phyloP scores from a whole-genome alignment of 2,888 invertebrate species.

The Dendrolimus houi region DNA sequence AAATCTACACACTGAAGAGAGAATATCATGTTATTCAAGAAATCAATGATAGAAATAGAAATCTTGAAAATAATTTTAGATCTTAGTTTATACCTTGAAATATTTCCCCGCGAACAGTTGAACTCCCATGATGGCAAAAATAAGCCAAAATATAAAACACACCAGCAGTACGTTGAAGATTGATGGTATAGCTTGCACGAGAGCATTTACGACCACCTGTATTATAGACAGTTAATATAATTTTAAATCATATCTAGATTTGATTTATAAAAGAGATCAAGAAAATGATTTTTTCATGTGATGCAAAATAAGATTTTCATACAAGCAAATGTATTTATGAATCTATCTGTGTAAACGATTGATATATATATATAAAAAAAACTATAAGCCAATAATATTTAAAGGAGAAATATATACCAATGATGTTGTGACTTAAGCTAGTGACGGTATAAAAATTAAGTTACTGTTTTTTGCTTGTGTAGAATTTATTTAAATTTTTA shows the following conservation, averaged over 20 bases:
- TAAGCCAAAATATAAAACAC: conserved; percentile 99
- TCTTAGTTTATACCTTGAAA: conserved; percentile 81
- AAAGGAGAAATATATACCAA: not conserved
- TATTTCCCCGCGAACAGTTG: conserved; percentile 98
- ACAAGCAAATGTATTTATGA: not conserved
- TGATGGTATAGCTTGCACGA: conserved; percentile 99
- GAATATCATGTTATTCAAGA: conserved; percentile 10
- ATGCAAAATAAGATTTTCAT: conserved; percentile 4
- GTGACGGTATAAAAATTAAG: not conserved
- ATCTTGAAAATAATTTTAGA: conserved; percentile 1
- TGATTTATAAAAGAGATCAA: conserved; percentile 32
- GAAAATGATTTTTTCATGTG: conserved; percentile 38
- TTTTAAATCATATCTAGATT: conserved; percentile 32
- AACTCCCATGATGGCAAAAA: conserved; percentile 99
- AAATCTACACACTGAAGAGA: conserved; percentile 87
- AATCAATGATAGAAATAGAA: not conserved
- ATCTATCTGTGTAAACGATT: not conserved
- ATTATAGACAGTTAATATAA: not conserved
- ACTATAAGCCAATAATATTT: not conserved
- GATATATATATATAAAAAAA: not conserved
- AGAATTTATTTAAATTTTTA: not conserved
- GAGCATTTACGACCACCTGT: conserved; percentile 99
- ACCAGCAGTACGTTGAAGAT: conserved; percentile 99
- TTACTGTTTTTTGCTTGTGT: not conserved
- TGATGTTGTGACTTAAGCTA: not conserved